Percentiles rank a stretch among this genome's conserved stretches.
phyloP scores from a whole-genome alignment of 2,888 invertebrate genomes.

The Noctua janthina region DNA sequence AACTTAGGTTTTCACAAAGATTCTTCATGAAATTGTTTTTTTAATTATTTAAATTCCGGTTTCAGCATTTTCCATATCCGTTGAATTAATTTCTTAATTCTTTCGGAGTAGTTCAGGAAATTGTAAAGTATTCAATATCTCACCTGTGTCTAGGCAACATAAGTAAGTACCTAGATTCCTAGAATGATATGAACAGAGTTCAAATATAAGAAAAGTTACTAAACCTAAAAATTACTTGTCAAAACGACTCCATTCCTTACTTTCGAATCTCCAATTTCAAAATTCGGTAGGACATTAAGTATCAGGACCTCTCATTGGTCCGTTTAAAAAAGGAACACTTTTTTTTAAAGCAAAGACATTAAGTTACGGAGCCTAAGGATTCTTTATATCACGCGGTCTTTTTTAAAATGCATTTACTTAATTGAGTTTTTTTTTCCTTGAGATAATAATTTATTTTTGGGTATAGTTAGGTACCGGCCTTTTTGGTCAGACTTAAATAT shows the following conservation, averaged over 20 bases:
- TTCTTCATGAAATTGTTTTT: not conserved
- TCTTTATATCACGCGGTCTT: conserved; percentile 70
- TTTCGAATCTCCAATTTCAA: conserved; percentile 80
- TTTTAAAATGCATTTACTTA: conserved; percentile 70
- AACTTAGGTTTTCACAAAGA: not conserved
- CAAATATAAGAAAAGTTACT: conserved; percentile 7
- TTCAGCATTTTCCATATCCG: not conserved
- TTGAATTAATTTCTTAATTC: not conserved
- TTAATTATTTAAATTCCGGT: not conserved
- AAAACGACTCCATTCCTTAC: conserved; percentile 61
- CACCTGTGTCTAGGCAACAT: not conserved
- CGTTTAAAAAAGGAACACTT: conserved; percentile 79
- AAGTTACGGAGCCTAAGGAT: conserved; percentile 69
- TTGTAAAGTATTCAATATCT: not conserved
- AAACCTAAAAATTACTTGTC: conserved; percentile 32
- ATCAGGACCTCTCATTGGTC: conserved; percentile 86
- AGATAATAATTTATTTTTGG: conserved; percentile 56
- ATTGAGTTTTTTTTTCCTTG: conserved; percentile 56
- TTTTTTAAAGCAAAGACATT: conserved; percentile 71
- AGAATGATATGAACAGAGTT: not conserved
- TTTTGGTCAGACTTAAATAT: conserved; percentile 39
- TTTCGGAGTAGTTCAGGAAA: not conserved
- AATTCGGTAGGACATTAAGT: conserved; percentile 86
- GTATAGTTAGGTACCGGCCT: conserved; percentile 28
- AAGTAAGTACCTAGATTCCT: not conserved